phyloP scores from a whole-genome alignment of 2,113 vertebrate genomes.

The Perca fluviatilis region DNA sequence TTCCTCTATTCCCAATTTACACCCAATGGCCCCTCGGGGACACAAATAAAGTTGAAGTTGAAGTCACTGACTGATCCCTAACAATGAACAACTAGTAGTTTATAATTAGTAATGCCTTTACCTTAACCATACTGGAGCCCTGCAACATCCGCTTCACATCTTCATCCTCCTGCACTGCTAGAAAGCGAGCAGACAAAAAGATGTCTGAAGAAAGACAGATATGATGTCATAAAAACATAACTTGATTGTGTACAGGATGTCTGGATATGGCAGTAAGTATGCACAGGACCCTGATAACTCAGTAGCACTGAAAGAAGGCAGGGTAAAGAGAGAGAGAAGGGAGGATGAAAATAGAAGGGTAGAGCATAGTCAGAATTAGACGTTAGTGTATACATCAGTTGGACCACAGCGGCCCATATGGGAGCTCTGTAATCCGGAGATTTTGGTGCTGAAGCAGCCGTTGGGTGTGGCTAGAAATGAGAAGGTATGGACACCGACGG shows the following conservation, averaged over 20 bases:
- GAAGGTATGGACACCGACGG: not conserved
- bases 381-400: constrained; percentile 24
- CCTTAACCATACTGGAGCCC: constrained; percentile 88
- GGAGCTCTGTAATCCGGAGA: constrained; percentile 23
- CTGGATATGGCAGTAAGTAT: not conserved
- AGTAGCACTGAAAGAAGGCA: not conserved
- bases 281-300: not conserved
- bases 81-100: not conserved
- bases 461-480: not conserved
- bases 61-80: not conserved
- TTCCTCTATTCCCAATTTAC: too few species aligned
- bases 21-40: too few species aligned
- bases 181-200: constrained; percentile 15
- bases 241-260: not conserved
- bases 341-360: not conserved
- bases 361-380: constrained; percentile 14
- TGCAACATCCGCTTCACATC: constrained; percentile 90
- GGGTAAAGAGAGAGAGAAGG: not conserved
- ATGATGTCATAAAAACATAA: not conserved
- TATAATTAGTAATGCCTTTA: constrained; percentile 14
- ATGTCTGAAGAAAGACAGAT: not conserved
- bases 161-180: constrained; percentile 91
- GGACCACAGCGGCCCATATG: constrained; percentile 1
- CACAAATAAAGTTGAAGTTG: too few species aligned
- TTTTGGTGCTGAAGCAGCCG: not conserved